phyloP scores from a whole-genome alignment of 1,140 invertebrate genomes.

The Nomia melanderi region DNA sequence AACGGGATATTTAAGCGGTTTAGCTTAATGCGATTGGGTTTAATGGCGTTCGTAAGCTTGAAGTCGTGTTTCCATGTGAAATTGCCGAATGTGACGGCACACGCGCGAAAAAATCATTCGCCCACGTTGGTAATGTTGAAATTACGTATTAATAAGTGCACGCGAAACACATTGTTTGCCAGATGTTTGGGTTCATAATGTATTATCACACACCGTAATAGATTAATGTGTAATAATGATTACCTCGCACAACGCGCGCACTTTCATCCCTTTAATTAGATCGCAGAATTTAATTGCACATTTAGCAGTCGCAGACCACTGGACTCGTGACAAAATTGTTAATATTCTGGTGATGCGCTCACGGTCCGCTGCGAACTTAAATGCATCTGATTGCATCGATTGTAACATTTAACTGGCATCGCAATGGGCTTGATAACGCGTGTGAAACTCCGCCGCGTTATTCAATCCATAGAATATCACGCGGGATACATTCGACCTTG shows the following conservation, averaged over 20 bases:
- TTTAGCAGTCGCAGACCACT: not conserved
- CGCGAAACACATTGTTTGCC: not conserved
- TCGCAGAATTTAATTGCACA: not conserved
- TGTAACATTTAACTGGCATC: not conserved
- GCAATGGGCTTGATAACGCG: not conserved
- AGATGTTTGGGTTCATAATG: no score
- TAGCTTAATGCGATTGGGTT: not conserved
- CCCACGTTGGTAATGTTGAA: not conserved
- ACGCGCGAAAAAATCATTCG: no score
- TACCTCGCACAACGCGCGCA: no score
- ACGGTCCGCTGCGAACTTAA: not conserved
- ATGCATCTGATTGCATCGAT: slow-evolving; percentile 33
- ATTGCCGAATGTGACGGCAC: not conserved
- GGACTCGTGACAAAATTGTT: not conserved
- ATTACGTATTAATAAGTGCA: not conserved
- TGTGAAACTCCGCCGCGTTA: not conserved
- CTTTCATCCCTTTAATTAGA: no score
- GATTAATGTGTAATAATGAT: no score
- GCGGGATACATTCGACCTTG: not conserved
- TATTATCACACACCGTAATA: no score
- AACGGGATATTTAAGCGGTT: not conserved
- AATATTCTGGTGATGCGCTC: not conserved
- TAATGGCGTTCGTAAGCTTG: not conserved
- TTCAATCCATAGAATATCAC: not conserved
- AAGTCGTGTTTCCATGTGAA: not conserved